These are phyloP conservation scores for Papilio dardanus DNA, from an alignment of 1,140 invertebrate genomes.

Conservation along the genomic window DNA sequence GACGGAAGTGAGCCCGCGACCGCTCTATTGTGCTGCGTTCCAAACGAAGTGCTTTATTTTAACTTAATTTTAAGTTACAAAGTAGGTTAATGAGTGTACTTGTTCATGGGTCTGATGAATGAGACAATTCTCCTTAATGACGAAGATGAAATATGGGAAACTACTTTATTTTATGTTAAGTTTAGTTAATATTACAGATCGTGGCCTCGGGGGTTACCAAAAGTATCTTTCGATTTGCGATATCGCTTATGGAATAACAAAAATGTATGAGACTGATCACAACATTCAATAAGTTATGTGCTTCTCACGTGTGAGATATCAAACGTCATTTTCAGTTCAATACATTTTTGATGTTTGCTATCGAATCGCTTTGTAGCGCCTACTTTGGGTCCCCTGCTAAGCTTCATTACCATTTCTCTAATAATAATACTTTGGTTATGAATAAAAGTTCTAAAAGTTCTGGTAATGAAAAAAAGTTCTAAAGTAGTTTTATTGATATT, in stretches of 20 bases:
- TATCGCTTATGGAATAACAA: too few species aligned
- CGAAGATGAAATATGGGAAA: not conserved
- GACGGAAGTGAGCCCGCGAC: slow-evolving; percentile 6
- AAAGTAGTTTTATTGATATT: not conserved
- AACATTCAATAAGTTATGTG: too few species aligned
- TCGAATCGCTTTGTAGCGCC: too few species aligned
- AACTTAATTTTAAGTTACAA: not conserved
- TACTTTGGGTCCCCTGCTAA: too few species aligned
- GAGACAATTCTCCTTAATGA: not conserved
- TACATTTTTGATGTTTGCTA: too few species aligned
- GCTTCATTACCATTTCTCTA: not conserved
- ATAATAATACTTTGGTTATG: not conserved
- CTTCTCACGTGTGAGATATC: too few species aligned
- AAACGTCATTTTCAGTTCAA: too few species aligned
- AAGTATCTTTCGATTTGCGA: too few species aligned
- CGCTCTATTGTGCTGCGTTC: slow-evolving; percentile 16
- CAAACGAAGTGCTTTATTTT: slow-evolving; percentile 18
- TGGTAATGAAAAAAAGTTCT: not conserved
- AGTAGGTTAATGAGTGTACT: slow-evolving; percentile 24
- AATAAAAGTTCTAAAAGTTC: slow-evolving; percentile 2
- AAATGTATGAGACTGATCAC: too few species aligned
- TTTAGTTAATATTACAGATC: not conserved
- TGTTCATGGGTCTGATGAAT: not conserved
- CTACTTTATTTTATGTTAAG: not conserved
- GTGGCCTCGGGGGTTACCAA: too few species aligned